Evolutionary conservation across 2,797 vertebrate species (phyloP).

Genomic region (Paguma larvata): DNA sequence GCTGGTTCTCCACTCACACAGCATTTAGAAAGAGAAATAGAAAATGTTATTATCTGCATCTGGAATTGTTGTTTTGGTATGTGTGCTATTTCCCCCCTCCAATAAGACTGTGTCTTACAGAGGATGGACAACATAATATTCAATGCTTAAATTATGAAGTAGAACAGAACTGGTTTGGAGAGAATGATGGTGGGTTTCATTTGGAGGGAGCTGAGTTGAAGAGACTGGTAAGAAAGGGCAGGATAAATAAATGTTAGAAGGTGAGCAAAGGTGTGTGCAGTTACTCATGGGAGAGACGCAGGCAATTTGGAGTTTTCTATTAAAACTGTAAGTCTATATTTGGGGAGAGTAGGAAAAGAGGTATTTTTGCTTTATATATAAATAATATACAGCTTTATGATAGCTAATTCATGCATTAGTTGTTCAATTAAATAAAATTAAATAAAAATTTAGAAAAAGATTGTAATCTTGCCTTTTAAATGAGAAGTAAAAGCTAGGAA

Average conservation of each 20-base stretch:
- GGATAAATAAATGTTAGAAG: neutral
- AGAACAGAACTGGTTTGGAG: neutral
- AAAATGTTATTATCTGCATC: neutral
- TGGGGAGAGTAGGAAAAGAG: neutral
- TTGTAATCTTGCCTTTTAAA: neutral
- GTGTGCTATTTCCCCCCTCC: neutral
- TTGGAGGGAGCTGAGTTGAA: neutral
- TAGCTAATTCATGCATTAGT: neutral
- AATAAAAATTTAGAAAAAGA: slow-evolving; percentile 30
- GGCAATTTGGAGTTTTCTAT: neutral
- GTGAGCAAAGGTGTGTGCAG: neutral
- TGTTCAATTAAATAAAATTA: slow-evolving; percentile 29
- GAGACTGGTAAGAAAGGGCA: slow-evolving; percentile 1
- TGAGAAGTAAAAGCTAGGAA: slow-evolving; percentile 33
- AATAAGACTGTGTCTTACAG: neutral
- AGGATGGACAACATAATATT: neutral
- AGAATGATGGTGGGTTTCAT: neutral
- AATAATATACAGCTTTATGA: neutral
- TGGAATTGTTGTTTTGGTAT: neutral
- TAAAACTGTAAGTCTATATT: neutral
- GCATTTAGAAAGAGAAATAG: neutral
- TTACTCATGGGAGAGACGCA: neutral
- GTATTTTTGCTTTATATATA: neutral
- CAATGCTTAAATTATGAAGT: neutral
- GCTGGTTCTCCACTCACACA: neutral